Percentiles rank a stretch among this genome's conserved stretches.
Conservation (phyloP, 2,113 vertebrate genomes). For the Anser brachyrhynchus region DNA sequence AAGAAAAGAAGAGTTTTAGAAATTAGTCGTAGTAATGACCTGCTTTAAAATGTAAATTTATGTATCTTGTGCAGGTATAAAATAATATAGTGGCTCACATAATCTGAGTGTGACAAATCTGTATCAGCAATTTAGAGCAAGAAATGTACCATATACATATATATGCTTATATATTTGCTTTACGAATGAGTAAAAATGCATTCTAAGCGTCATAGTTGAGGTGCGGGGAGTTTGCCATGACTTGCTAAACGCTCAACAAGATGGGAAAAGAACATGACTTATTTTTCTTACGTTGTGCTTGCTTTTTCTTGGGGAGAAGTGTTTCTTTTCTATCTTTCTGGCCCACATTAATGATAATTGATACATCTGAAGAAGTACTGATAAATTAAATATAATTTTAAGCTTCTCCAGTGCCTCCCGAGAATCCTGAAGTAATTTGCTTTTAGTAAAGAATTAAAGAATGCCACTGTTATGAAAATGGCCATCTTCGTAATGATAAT, state of each 20-base stretch:
- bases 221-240: not conserved
- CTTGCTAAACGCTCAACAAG: not conserved
- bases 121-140: not conserved
- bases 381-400: conserved; percentile 45
- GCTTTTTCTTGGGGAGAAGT: not conserved
- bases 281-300: not conserved
- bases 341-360: not conserved
- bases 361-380: not conserved
- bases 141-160: not conserved
- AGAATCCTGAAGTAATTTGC: conserved; percentile 31
- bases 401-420: conserved; percentile 1
- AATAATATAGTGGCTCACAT: not conserved
- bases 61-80: not conserved
- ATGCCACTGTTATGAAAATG: not conserved
- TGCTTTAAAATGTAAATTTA: not conserved
- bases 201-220: not conserved
- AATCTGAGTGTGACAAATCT: not conserved
- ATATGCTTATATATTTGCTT: not conserved
- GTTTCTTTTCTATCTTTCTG: not conserved
- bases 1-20: not conserved
- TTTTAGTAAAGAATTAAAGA: conserved; percentile 36
- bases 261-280: not conserved
- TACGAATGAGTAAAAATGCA: not conserved
- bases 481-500: not conserved
- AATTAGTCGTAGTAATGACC: not conserved